phyloP scores from a whole-genome alignment of 2,113 vertebrate genomes.

The Brevimyrus niger region DNA sequence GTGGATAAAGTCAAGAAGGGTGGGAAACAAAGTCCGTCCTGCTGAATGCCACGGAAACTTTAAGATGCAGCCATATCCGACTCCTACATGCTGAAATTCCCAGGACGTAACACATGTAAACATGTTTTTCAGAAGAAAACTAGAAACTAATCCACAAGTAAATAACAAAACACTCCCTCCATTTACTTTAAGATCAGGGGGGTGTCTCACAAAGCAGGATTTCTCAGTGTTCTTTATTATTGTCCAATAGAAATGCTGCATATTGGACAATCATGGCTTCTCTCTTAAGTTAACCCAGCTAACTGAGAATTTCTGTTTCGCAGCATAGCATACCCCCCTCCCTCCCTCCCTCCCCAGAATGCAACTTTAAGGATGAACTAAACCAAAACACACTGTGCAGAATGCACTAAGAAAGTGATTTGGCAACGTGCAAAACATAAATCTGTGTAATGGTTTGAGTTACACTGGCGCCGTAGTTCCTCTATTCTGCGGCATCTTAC shows the following conservation, averaged over 20 bases:
- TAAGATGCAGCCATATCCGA: not conserved
- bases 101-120: not conserved
- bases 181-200: not conserved
- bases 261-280: not conserved
- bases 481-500: not conserved
- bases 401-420: not conserved
- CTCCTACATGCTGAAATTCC: not conserved
- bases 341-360: not conserved
- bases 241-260: not conserved
- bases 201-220: not conserved
- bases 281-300: not conserved
- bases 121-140: not conserved
- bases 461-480: not conserved
- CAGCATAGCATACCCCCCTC: not conserved
- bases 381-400: not conserved
- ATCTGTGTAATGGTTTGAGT: not conserved
- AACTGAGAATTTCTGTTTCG: not conserved
- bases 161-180: not conserved
- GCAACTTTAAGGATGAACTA: not conserved
- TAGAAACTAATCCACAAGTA: not conserved
- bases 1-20: not conserved
- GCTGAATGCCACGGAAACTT: not conserved
- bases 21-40: not conserved
- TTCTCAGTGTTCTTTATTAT: not conserved
- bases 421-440: not conserved